Conservation (phyloP, 2,113 vertebrate species). For the Rhinichthys klamathensis region DNA sequence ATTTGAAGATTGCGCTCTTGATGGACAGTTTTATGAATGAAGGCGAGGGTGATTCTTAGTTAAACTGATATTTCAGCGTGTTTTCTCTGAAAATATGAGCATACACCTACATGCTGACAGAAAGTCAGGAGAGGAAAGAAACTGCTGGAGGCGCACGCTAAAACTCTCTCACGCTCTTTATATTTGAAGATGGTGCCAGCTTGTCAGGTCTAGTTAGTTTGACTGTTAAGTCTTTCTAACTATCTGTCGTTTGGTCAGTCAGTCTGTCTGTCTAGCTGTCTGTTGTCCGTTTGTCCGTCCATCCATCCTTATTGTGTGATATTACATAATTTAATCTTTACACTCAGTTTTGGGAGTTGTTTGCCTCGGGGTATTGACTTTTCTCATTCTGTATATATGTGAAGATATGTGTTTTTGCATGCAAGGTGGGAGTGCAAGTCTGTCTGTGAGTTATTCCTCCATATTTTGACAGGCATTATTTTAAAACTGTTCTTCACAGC, state of each 20-base stretch:
- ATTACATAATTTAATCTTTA: background rate
- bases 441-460: background rate
- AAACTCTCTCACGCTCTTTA: background rate
- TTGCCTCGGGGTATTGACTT: slow-evolving; percentile 8
- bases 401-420: slow-evolving; percentile 25
- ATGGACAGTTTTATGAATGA: slow-evolving; percentile 26
- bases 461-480: slow-evolving; percentile 27
- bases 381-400: background rate
- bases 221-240: background rate
- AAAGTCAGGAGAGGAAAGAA: background rate
- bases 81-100: slow-evolving; percentile 8
- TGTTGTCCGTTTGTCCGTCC: background rate
- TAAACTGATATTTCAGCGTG: background rate
- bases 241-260: background rate
- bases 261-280: too few species aligned
- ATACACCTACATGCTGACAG: background rate
- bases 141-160: background rate
- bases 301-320: background rate
- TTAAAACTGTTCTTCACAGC: slow-evolving; percentile 17
- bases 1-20: background rate
- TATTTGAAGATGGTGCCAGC: background rate
- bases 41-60: background rate
- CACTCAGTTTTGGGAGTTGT: background rate
- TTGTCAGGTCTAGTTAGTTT: background rate
- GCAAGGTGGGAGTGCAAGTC: background rate